phyloP scores from a whole-genome alignment of 1,140 invertebrate genomes.

The Papilio dardanus region DNA sequence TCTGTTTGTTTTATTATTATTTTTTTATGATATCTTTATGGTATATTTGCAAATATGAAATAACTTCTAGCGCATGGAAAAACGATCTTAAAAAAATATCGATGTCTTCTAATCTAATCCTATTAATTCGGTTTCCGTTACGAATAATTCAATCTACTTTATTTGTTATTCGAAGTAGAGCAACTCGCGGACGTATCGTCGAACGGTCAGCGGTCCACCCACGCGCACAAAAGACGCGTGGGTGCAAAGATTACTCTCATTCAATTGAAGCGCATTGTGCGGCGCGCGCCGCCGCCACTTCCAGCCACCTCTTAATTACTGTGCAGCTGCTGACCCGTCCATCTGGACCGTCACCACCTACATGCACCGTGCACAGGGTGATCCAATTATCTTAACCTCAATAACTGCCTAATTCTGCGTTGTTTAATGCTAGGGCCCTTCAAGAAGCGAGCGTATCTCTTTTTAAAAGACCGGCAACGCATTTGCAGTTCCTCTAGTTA shows the following conservation, averaged over 20 bases:
- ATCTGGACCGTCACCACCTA: conserved; percentile 78
- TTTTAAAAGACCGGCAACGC: too few relatives aligned
- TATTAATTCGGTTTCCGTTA: neutral
- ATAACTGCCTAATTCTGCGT: neutral
- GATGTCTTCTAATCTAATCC: neutral
- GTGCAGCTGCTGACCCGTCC: conserved; percentile 80
- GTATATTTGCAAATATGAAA: neutral
- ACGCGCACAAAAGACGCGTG: conserved; percentile 75
- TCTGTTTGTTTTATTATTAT: too few relatives aligned
- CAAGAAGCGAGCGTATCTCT: too few relatives aligned
- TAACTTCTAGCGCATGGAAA: neutral
- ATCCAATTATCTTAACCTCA: conserved; percentile 37
- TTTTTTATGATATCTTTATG: too few relatives aligned
- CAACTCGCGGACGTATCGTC: conserved; percentile 39
- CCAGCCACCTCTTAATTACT: conserved; percentile 80
- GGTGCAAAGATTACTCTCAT: conserved; percentile 82
- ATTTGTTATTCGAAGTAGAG: conserved; percentile 57
- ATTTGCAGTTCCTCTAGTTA: too few relatives aligned
- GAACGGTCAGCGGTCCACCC: conserved; percentile 77
- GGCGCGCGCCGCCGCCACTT: conserved; percentile 80
- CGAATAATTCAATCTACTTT: neutral
- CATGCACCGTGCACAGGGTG: conserved; percentile 64
- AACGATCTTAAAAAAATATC: neutral
- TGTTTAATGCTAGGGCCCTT: too few relatives aligned
- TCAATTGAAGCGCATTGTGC: conserved; percentile 81